phyloP scores from a whole-genome alignment of 2,113 vertebrate species.

The Neopipo cinnamomea region DNA sequence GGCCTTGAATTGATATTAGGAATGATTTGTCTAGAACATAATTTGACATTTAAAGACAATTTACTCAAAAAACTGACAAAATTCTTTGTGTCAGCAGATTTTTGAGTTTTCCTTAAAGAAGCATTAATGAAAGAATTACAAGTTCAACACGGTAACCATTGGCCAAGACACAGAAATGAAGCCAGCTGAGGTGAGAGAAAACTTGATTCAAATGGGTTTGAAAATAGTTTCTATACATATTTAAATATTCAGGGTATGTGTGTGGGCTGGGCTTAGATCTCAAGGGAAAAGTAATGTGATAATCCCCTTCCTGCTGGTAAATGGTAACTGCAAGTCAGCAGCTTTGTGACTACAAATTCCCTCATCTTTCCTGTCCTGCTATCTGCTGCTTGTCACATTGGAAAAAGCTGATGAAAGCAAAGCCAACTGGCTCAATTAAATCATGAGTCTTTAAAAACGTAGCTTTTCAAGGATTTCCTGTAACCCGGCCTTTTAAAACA shows the following conservation, averaged over 20 bases:
- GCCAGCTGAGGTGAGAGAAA: neutral
- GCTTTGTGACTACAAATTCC: neutral
- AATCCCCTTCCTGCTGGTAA: neutral
- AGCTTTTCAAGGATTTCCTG: neutral
- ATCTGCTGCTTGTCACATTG: neutral
- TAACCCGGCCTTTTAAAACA: neutral
- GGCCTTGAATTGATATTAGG: neutral
- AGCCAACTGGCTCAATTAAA: neutral
- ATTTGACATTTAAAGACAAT: neutral
- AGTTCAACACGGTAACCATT: neutral
- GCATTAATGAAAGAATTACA: neutral
- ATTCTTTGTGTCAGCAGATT: neutral
- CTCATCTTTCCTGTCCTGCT: neutral
- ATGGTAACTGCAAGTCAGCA: neutral
- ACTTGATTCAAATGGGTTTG: neutral
- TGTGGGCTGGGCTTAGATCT: neutral
- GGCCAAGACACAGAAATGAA: neutral
- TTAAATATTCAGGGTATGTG: neutral
- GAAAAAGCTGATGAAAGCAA: neutral
- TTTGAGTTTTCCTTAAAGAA: neutral
- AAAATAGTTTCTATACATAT: neutral
- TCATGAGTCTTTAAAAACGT: neutral
- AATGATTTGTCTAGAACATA: neutral
- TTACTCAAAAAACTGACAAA: neutral
- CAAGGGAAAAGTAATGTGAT: constrained; percentile 1